Base-by-base conservation (phyloP, 1,140 invertebrate genomes). In the Magallana gigas region DNA sequence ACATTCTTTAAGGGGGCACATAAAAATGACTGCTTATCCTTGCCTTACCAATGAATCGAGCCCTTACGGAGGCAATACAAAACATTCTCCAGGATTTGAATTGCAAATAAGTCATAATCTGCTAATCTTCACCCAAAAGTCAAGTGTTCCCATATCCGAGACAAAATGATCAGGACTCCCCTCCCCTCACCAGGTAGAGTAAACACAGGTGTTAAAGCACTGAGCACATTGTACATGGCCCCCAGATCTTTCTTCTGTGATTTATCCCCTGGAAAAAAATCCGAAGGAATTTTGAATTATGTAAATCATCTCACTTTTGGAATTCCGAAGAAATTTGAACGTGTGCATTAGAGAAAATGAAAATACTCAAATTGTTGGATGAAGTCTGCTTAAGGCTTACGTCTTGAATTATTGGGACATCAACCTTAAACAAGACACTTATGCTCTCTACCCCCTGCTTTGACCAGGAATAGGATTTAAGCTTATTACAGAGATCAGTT, bases 61-160 rank as follows among this genome's bases (percentile, higher is more conserved):
- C 68, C 68, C 68, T 76, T 76, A 76, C 68, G 36, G 23, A 76
- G 36, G 68, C 68, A 76, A 76, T 76, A 76, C 68, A 76, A 76
- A 76, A 76, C 68, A 76, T 76, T 76, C 68, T 29, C 23, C 36
- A 29, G 12, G 68, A 76, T 76, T 76, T 76, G 68, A 76, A 76
- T 76, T 76, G 68, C 68, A 76, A 76, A 76, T 76, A 76, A 76
- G 68, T 76, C 68, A 76, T 76, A 76, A 76, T 76, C 68, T 76
- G 23, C 18, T 76, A 76, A 76, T 76, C 68, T 76, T 76, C 36
- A 23, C 68, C 68, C 23, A 29, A 76, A 76, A 76, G 68, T 76
- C 68, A 76, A 76, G 68, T 29, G 68, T 76, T 76, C 68, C 68
- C 14, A 62, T 62, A 62, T 62, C 14, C 12, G 11, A 62, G 60